A percentile compares a stretch with the other conserved stretches of the same genome.
These are phyloP conservation scores for Epicampocera succincta DNA, from an alignment of 2,888 invertebrate species.

Conservation along the genomic window DNA sequence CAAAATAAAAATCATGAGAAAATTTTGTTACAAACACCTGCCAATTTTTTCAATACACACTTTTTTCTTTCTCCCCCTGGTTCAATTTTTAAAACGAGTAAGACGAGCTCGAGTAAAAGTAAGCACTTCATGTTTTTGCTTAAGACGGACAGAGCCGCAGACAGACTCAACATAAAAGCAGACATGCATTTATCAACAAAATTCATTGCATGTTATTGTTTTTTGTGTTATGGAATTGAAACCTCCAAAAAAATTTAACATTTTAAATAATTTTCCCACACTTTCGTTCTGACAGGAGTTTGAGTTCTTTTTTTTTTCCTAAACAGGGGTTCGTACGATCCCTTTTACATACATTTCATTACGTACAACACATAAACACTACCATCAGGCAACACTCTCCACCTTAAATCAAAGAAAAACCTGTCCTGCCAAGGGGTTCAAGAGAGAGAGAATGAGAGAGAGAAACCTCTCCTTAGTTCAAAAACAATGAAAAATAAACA, in stretches of 20 bases:
- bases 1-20: constrained; percentile 75
- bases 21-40: constrained; percentile 80
- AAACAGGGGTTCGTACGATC: constrained; percentile 59
- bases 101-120: constrained; percentile 67
- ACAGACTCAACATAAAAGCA: constrained; percentile 12
- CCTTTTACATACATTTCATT: constrained; percentile 34
- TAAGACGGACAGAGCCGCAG: constrained; percentile 25
- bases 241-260: constrained; percentile 55
- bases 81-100: constrained; percentile 45
- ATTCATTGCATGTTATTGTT: constrained; percentile 73
- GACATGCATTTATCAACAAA: constrained; percentile 62
- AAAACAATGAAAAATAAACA: constrained; percentile 17
- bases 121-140: constrained; percentile 60
- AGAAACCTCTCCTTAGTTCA: constrained; percentile 36
- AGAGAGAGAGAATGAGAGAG: constrained; percentile 9
- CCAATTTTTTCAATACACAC: constrained; percentile 77
- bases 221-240: constrained; percentile 6
- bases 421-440: constrained; percentile 8
- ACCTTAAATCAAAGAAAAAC: constrained; percentile 5
- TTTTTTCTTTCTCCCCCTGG: constrained; percentile 66
- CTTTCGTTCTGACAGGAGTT: constrained; percentile 71
- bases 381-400: constrained; percentile 24
- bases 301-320: constrained; percentile 18
- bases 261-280: constrained; percentile 79
- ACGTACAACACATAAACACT: constrained; percentile 39